Conservation (phyloP, 2,797 vertebrate genomes). For the Cephalopachus bancanus region DNA sequence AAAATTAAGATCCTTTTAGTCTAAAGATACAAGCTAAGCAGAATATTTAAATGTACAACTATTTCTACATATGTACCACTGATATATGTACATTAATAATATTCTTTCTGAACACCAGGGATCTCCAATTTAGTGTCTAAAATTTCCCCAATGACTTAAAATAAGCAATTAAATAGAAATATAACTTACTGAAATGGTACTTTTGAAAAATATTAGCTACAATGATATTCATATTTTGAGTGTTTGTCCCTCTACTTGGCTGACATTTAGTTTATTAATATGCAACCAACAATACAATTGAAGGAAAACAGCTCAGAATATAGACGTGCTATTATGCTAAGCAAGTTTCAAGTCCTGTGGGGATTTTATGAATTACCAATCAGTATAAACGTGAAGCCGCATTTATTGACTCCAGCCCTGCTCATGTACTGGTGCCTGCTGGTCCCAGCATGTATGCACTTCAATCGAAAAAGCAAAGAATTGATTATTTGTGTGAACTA, state of each 20-base stretch:
- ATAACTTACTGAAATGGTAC: slow-evolving; percentile 89
- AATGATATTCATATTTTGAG: slow-evolving; percentile 91
- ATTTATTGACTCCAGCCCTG: slow-evolving; percentile 93
- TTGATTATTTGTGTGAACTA: slow-evolving; percentile 88
- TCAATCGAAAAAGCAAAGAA: slow-evolving; percentile 87
- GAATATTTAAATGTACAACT: slow-evolving; percentile 85
- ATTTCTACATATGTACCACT: slow-evolving; percentile 81
- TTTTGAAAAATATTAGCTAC: slow-evolving; percentile 92
- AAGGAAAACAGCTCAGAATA: slow-evolving; percentile 94
- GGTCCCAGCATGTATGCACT: slow-evolving; percentile 88
- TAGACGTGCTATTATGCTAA: slow-evolving; percentile 96
- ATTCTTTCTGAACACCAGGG: slow-evolving; percentile 88
- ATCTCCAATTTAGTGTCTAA: slow-evolving; percentile 89
- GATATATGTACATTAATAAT: slow-evolving; percentile 86
- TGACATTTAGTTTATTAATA: slow-evolving; percentile 95
- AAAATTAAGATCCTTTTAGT: slow-evolving; percentile 84
- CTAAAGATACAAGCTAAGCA: slow-evolving; percentile 84
- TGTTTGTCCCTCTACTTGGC: slow-evolving; percentile 90
- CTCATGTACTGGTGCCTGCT: slow-evolving; percentile 88
- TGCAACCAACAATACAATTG: slow-evolving; percentile 94
- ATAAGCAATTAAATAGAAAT: slow-evolving; percentile 91
- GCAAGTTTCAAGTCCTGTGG: slow-evolving; percentile 91
- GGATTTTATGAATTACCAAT: slow-evolving; percentile 95
- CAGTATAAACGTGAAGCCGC: slow-evolving; percentile 94
- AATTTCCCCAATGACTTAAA: slow-evolving; percentile 92